Evolutionary conservation across 2,888 invertebrate species (phyloP).

Genomic region (Melanargia galathea): DNA sequence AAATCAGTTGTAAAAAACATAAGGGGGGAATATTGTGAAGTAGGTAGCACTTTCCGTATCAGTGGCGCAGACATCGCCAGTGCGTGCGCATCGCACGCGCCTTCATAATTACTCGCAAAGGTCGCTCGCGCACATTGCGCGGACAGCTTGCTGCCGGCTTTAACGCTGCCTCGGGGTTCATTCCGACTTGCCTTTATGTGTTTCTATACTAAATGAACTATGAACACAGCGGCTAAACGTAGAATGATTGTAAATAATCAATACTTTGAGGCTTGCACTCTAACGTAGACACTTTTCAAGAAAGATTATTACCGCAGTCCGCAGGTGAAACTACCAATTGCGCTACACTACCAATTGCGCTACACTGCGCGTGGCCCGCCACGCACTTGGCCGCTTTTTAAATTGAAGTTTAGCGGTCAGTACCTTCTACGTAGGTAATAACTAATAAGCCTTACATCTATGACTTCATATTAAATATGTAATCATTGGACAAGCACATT

Average conservation of each 20-base stretch:
- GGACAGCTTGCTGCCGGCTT: constrained; percentile 35
- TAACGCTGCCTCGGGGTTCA: constrained; percentile 33
- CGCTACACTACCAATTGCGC: no score
- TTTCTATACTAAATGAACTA: constrained; percentile 18
- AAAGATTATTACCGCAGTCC: background rate
- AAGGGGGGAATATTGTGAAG: constrained; percentile 57
- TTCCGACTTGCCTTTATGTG: constrained; percentile 31
- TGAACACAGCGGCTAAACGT: constrained; percentile 12
- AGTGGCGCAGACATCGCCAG: constrained; percentile 52
- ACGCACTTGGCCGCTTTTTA: no score
- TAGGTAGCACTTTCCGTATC: constrained; percentile 65
- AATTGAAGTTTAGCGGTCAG: no score
- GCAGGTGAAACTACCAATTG: background rate
- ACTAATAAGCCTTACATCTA: no score
- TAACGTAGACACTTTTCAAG: background rate
- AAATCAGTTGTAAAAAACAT: constrained; percentile 68
- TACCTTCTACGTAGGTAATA: no score
- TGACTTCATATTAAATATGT: no score
- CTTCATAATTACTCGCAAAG: constrained; percentile 75
- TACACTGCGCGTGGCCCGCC: no score
- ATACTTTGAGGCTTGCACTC: constrained; percentile 1
- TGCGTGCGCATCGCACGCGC: constrained; percentile 66
- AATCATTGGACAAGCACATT: no score
- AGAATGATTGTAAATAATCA: constrained; percentile 27
- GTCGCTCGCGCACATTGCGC: constrained; percentile 79